Evolutionary conservation across 2,113 vertebrate genomes (phyloP).

Genomic region (Drymodes brunneopygia): DNA sequence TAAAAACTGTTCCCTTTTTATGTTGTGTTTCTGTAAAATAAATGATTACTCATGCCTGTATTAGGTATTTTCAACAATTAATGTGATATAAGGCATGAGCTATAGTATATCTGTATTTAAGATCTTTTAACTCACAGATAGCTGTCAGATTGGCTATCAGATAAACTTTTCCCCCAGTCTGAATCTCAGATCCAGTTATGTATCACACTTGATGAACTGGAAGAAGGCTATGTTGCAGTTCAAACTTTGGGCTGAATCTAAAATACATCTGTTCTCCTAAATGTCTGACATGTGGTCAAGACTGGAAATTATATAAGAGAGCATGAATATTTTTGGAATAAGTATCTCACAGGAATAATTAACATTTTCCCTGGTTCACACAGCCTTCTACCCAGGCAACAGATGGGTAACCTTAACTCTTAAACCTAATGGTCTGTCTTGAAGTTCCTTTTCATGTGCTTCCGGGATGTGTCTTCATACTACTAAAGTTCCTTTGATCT

Average conservation of each 20-base stretch:
- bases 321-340: neutral
- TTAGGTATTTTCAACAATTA: neutral
- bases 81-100: neutral
- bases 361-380: neutral
- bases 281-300: neutral
- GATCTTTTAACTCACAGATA: neutral
- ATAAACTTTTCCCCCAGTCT: neutral
- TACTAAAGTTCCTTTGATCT: slow-evolving; percentile 30
- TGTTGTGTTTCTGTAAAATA: neutral
- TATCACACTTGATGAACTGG: neutral
- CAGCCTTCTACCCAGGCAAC: neutral
- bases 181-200: neutral
- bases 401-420: neutral
- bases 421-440: neutral
- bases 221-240: neutral
- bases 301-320: neutral
- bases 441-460: neutral
- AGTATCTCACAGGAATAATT: neutral
- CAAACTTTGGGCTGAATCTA: neutral
- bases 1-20: neutral
- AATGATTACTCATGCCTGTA: neutral
- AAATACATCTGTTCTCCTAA: neutral
- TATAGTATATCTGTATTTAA: neutral
- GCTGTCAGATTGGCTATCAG: neutral
- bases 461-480: neutral